Percentiles rank a stretch among this genome's conserved stretches.
Evolutionary conservation across 2,797 vertebrate genomes (phyloP).

Genomic region (Gadopsis marmoratus): DNA sequence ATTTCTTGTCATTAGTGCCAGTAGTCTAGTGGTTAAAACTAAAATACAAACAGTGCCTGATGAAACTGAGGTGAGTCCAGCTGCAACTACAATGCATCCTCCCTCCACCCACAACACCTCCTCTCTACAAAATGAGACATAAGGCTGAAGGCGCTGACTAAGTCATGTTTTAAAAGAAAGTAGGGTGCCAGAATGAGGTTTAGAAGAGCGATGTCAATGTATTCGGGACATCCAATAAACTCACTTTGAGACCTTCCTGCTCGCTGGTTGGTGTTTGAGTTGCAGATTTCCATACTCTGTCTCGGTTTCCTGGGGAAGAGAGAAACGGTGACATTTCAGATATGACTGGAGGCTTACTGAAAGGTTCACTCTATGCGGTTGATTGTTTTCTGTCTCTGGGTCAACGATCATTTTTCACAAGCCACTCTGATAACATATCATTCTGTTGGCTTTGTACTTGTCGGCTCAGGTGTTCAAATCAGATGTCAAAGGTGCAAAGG

Average conservation of each 20-base stretch:
- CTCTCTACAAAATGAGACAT: slow-evolving; percentile 9
- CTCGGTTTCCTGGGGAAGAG: slow-evolving; percentile 81
- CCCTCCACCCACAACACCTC: neutral
- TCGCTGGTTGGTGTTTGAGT: slow-evolving; percentile 84
- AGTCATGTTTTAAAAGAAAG: slow-evolving; percentile 53
- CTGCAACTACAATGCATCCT: neutral
- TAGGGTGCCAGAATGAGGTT: slow-evolving; percentile 49
- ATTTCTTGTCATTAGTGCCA: neutral
- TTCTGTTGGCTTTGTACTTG: slow-evolving; percentile 3
- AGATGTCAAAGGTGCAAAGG: slow-evolving; percentile 40
- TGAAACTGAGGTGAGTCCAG: slow-evolving; percentile 4
- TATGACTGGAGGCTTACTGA: slow-evolving; percentile 19
- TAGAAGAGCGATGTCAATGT: slow-evolving; percentile 35
- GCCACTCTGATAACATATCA: slow-evolving; percentile 56
- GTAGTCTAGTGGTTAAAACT: neutral
- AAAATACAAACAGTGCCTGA: neutral
- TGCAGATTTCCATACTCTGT: slow-evolving; percentile 94
- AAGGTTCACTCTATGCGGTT: slow-evolving; percentile 17
- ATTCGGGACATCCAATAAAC: slow-evolving; percentile 53
- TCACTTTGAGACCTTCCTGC: slow-evolving; percentile 92
- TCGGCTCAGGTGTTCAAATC: slow-evolving; percentile 3
- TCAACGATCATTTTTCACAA: slow-evolving; percentile 64
- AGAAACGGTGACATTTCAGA: slow-evolving; percentile 37
- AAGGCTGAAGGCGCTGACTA: slow-evolving; percentile 32
- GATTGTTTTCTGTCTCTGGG: slow-evolving; percentile 44